A percentile compares a stretch with the other conserved stretches of the same genome.
Conservation (phyloP, 2,113 vertebrate genomes). For the Rhinoptilus africanus region DNA sequence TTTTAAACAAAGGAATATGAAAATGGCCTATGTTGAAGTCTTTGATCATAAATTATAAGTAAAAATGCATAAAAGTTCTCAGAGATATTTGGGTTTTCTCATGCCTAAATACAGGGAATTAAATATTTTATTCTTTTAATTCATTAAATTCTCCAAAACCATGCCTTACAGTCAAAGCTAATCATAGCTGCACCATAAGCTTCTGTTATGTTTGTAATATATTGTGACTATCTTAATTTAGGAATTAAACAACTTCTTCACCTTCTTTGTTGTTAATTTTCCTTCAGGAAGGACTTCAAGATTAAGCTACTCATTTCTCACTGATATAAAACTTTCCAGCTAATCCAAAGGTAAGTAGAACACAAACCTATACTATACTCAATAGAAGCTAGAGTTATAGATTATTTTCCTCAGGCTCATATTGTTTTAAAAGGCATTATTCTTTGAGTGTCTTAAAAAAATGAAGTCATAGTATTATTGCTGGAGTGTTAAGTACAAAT, state of each 20-base stretch:
- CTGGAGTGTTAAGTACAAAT: background rate
- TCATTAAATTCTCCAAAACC: background rate
- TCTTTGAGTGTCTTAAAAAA: background rate
- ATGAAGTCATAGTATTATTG: background rate
- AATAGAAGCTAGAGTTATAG: fast-evolving
- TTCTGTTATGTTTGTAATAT: background rate
- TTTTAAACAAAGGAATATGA: background rate
- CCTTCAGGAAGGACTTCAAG: background rate
- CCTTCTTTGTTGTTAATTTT: background rate
- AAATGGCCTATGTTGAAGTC: fast-evolving
- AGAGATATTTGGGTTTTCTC: background rate
- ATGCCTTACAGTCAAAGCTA: background rate
- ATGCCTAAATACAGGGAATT: background rate
- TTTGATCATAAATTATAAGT: background rate
- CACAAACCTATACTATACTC: background rate
- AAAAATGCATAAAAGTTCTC: background rate
- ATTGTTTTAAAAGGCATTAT: background rate
- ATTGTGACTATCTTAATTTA: background rate
- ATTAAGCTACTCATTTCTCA: background rate
- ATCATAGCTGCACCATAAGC: fast-evolving
- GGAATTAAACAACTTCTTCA: background rate
- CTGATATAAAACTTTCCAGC: background rate
- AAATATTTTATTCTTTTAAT: background rate
- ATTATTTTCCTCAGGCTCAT: background rate
- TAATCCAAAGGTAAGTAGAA: background rate